Base-by-base conservation (phyloP, 2,888 invertebrate genomes). In the Ophion costatus region DNA sequence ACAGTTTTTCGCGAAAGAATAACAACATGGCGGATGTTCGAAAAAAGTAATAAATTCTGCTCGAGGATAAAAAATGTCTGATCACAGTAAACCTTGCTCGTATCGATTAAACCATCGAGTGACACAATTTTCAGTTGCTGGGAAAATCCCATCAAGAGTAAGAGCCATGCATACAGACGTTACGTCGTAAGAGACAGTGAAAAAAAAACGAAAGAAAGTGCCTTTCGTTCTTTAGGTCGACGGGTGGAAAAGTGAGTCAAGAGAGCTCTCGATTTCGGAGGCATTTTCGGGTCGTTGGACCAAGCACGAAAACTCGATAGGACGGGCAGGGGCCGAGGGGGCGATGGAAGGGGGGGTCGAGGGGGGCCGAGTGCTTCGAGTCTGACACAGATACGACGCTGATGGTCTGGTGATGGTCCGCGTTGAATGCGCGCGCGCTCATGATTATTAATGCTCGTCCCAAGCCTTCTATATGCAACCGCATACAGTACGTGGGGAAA, bases 381-480 rank as follows among this genome's bases (percentile, higher is more conserved):
- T 57, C 85, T 87, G 87, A 85, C 87, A 87, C 87, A 87, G 80
- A 87, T 87, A 82, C 77, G 75, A 76, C 63, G 83, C 69, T 56
- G 77, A 77, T 78, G 84, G 82, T 63, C 57, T 57, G 73, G 69
- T 71, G 76, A 80, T 85, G 20, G 82, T 80, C 83, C 83, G 74
- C 80, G 69, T 79, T 74, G 74, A 80, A 79, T 67, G 74, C 80
- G 69, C 80, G 73, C 42, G 78, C 85, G 63, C 82, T 86, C 86
- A 84, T 87, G 87, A 73, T 87, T 86, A 84, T 87, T 87, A 87
- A 87, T 87, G 87, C 80, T 74, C 59, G 66, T 80, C 59, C 29
- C 63, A 29, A 9, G n/a, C 14, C 61, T 45, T 59, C 61, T 59
- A 66, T 71, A 73, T 80, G 57, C 66, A 79, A 64, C 71, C 56